phyloP scores from a whole-genome alignment of 2,113 vertebrate genomes.

The Pithys albifrons region DNA sequence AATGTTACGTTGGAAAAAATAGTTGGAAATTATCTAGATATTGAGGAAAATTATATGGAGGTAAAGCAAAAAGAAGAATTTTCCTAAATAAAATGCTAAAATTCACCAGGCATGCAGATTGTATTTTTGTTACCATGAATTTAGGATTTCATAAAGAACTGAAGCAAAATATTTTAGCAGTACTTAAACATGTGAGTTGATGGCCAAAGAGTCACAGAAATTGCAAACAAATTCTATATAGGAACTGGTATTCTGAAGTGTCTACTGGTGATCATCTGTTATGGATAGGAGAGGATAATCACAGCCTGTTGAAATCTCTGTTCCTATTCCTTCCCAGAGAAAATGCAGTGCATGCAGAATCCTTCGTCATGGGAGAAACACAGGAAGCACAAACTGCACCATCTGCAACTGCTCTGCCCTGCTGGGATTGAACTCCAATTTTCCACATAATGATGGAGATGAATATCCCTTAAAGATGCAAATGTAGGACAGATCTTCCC shows the following conservation, averaged over 20 bases:
- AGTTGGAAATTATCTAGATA: neutral
- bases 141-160: neutral
- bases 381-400: slow-evolving; percentile 5
- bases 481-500: neutral
- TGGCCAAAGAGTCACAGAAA: neutral
- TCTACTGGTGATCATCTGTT: neutral
- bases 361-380: slow-evolving; percentile 9
- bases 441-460: neutral
- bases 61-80: neutral
- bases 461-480: neutral
- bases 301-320: neutral
- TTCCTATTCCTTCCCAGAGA: slow-evolving; percentile 8
- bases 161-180: neutral
- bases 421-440: neutral
- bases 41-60: neutral
- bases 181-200: neutral
- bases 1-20: neutral
- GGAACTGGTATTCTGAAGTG: neutral
- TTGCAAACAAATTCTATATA: neutral
- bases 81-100: neutral
- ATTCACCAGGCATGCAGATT: neutral
- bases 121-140: neutral
- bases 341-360: slow-evolving; percentile 21
- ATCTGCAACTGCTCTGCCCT: slow-evolving; percentile 25
- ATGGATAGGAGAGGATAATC: neutral